These are phyloP conservation scores for Falco peregrinus DNA, from an alignment of 2,797 vertebrate species.

Conservation along the genomic window DNA sequence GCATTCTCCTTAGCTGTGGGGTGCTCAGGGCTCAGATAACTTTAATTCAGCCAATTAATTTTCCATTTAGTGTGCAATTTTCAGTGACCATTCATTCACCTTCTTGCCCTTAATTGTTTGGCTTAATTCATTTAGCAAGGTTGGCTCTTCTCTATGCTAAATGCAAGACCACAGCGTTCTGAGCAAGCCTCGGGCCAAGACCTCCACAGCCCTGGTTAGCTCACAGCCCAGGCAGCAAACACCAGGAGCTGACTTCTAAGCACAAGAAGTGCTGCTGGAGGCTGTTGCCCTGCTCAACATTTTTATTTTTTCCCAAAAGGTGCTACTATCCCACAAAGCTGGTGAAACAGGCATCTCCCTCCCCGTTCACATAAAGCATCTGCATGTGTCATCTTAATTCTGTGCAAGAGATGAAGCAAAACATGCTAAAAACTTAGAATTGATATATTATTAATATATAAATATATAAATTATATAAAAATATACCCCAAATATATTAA, in stretches of 20 bases:
- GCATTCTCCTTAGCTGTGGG: neutral
- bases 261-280: neutral
- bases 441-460: neutral
- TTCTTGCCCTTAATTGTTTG: neutral
- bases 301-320: neutral
- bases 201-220: neutral
- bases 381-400: accelerated
- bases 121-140: neutral
- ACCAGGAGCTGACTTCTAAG: neutral
- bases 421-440: neutral
- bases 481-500: neutral
- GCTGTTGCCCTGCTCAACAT: neutral
- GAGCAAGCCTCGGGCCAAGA: neutral
- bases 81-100: neutral
- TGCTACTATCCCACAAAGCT: neutral
- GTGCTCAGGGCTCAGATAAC: neutral
- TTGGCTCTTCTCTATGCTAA: neutral
- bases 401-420: neutral
- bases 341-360: neutral
- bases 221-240: neutral
- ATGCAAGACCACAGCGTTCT: neutral
- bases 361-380: neutral
- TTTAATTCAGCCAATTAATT: neutral
- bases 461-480: neutral
- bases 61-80: neutral